Evolutionary conservation across 2,888 invertebrate genomes (phyloP), one percentile per base, ranked within the genome.

Genomic region (Flabesymbios commensalis): DNA sequence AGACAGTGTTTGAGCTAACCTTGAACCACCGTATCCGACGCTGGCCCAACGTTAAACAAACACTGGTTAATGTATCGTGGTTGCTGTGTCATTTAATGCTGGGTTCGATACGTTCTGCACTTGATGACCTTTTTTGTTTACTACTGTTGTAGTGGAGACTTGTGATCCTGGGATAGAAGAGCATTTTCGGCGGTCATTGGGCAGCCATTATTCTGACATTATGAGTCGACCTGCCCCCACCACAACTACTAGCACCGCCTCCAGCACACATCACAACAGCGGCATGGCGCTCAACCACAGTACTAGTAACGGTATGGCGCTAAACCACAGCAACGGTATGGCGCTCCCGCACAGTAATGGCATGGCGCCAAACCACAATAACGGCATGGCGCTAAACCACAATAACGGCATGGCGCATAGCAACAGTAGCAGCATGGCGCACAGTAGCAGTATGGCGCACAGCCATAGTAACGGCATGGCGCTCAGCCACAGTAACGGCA

Each of bases 121-220:
- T n/a, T n/a, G n/a, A n/a, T n/a, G n/a, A n/a, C n/a, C n/a, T n/a
- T n/a, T n/a, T n/a, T n/a, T n/a, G n/a, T 45, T 45, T 45, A 7
- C 22, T 45, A 26, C 26, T 51, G 52, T 49, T 57, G 17, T 45
- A 32, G 45, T 36, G 73, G 81, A 78, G 58, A 75, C 89, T 87
- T 90, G 92, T 83, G 94, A 94, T 83, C 92, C 92, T 14, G 92
- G 92, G 59, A 94, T 95, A 76, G 95, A 96, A 84, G 96, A 96
- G 81, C 95, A 96, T 84, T 96, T 96, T 84, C 87, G 94, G 59
- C 88, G 94, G 66, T 94, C 94, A 1, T 86, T 96, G 67, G 94
- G 94, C 7, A 78, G 78, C 61, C 76, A 79, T 65, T 84, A 84
- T 67, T 74, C 76, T 36, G 78, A 81, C 45, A 42, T 55, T 66